Percentiles rank a stretch among this genome's conserved stretches.
These are phyloP conservation scores for Coryphaenoides rupestris DNA, from an alignment of 2,113 vertebrate species.

Conservation along the genomic window DNA sequence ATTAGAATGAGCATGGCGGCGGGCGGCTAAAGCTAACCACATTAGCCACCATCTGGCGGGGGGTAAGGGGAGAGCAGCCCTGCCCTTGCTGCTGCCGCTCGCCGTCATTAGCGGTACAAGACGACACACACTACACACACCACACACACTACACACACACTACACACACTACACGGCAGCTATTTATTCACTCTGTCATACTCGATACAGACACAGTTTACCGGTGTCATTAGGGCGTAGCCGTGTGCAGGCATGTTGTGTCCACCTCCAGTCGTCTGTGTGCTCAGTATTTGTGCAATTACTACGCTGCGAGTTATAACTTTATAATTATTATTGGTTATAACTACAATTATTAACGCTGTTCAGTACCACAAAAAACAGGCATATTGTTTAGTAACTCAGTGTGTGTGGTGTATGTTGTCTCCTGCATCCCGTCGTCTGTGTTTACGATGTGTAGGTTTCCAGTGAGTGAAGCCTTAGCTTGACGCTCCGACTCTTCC, in stretches of 20 bases:
- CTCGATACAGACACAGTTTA: background rate
- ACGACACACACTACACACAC: slow-evolving; percentile 62
- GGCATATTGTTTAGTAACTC: no score
- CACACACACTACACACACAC: slow-evolving; percentile 65
- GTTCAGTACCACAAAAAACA: no score
- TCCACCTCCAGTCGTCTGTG: no score
- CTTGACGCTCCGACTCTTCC: no score
- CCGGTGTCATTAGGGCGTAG: slow-evolving; percentile 6
- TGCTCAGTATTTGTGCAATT: no score
- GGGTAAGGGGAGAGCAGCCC: slow-evolving; percentile 42
- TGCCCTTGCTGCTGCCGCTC: slow-evolving; percentile 51
- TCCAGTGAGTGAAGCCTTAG: no score
- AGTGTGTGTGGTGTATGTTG: no score
- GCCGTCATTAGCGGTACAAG: slow-evolving; percentile 58
- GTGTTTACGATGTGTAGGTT: no score
- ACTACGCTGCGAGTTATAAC: no score
- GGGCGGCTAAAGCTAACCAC: slow-evolving; percentile 64
- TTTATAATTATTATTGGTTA: no score
- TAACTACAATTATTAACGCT: no score
- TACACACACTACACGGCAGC: slow-evolving; percentile 54
- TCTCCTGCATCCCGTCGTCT: no score
- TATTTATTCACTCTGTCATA: background rate
- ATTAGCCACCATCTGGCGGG: slow-evolving; percentile 67
- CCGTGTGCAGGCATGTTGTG: background rate
- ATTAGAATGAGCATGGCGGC: slow-evolving; percentile 66